Conservation (phyloP, 2,797 vertebrate genomes). For the Oophaga sylvatica region DNA sequence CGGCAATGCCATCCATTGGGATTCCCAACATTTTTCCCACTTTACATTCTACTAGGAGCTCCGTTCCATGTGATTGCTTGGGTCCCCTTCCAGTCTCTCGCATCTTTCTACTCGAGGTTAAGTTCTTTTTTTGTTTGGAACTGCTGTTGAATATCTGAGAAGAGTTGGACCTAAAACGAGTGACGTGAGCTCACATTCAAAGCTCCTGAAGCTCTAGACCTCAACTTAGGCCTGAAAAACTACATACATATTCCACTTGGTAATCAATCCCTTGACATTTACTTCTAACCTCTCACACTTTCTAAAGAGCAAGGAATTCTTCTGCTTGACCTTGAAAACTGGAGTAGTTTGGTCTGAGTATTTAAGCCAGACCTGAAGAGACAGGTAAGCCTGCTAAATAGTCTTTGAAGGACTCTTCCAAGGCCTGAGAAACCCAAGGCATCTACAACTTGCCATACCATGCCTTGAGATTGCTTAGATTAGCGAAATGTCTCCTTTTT, state of each 20-base stretch:
- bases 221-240: neutral
- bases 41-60: neutral
- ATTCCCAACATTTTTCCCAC: neutral
- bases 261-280: neutral
- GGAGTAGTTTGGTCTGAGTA: too few relatives aligned
- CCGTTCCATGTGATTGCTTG: neutral
- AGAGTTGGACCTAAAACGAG: neutral
- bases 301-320: neutral
- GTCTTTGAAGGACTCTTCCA: slow-evolving; percentile 43
- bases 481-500: neutral
- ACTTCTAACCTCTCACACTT: neutral
- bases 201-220: neutral
- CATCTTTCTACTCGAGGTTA: neutral
- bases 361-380: neutral
- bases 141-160: neutral
- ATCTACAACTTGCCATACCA: neutral
- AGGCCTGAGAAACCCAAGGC: neutral
- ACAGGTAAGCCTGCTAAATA: slow-evolving; percentile 46
- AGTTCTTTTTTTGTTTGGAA: neutral
- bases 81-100: neutral
- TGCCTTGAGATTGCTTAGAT: neutral
- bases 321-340: too few relatives aligned
- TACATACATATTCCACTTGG: neutral
- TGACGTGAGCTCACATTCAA: neutral
- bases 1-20: neutral